Conservation (phyloP, 1,140 invertebrate genomes). For the Amyelois transitella region DNA sequence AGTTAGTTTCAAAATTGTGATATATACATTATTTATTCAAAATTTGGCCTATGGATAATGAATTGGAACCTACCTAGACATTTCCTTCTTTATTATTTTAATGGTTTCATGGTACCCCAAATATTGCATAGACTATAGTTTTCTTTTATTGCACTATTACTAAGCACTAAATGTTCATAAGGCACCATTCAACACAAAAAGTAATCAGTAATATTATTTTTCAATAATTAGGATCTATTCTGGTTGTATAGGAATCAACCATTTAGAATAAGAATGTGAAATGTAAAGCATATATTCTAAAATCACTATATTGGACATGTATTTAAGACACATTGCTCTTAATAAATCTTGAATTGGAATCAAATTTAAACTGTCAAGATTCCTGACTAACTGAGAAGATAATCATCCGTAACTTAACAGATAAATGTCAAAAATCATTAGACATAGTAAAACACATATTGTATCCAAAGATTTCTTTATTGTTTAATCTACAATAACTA, state of each 20-base stretch:
- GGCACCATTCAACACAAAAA: constrained; percentile 19
- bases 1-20: constrained; percentile 26
- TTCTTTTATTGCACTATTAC: constrained; percentile 21
- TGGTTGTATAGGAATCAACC: neutral
- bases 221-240: constrained; percentile 10
- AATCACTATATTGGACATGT: constrained; percentile 35
- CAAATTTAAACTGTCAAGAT: too few species aligned
- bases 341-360: constrained; percentile 13
- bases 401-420: constrained; percentile 41
- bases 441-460: constrained; percentile 39
- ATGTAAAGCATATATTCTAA: constrained; percentile 70
- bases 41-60: constrained; percentile 28
- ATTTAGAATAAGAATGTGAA: constrained; percentile 25
- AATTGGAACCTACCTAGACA: constrained; percentile 9
- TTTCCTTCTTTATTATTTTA: too few species aligned
- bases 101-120: too few species aligned
- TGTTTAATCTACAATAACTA: constrained; percentile 58
- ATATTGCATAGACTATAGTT: constrained; percentile 2
- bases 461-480: constrained; percentile 62
- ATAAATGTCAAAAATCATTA: constrained; percentile 27
- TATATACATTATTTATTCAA: constrained; percentile 17
- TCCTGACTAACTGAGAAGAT: too few species aligned
- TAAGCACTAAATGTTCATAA: constrained; percentile 25
- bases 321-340: constrained; percentile 16
- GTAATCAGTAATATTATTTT: constrained; percentile 14